A percentile compares a stretch with the other conserved stretches of the same genome.
Conservation (phyloP, 2,797 vertebrate genomes). For the Hippopotamyrus pictus region DNA sequence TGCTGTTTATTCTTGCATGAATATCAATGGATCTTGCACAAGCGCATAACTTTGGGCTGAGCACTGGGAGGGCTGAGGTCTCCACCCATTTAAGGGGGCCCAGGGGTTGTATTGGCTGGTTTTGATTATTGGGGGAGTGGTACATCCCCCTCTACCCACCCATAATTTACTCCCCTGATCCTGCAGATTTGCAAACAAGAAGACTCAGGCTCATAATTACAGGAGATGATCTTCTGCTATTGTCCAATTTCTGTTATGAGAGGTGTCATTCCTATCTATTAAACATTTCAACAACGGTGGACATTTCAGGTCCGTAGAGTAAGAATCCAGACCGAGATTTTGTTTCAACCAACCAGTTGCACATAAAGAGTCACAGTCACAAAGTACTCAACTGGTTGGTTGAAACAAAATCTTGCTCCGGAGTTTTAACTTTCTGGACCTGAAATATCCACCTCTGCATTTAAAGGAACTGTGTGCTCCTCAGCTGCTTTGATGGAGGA, state of each 20-base stretch:
- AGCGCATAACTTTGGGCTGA: neutral
- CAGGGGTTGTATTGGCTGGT: neutral
- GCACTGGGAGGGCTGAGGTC: neutral
- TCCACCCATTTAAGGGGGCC: neutral
- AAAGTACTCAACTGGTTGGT: neutral
- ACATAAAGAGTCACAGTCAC: neutral
- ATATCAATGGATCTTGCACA: neutral
- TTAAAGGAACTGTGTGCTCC: neutral
- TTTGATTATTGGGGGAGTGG: neutral
- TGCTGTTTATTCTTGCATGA: neutral
- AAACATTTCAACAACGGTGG: neutral
- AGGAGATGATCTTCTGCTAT: neutral
- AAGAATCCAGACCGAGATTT: neutral
- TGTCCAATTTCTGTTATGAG: neutral
- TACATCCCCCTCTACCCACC: neutral
- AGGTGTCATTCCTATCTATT: neutral
- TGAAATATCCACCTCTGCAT: neutral
- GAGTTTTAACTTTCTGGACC: neutral
- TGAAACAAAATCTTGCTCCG: neutral
- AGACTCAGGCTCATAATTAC: neutral
- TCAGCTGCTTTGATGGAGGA: neutral
- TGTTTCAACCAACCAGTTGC: neutral
- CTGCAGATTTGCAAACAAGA: neutral
- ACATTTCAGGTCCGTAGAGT: neutral
- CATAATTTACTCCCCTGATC: neutral